Base-by-base conservation (phyloP, 1,140 invertebrate genomes). In the Phthorimaea operculella region DNA sequence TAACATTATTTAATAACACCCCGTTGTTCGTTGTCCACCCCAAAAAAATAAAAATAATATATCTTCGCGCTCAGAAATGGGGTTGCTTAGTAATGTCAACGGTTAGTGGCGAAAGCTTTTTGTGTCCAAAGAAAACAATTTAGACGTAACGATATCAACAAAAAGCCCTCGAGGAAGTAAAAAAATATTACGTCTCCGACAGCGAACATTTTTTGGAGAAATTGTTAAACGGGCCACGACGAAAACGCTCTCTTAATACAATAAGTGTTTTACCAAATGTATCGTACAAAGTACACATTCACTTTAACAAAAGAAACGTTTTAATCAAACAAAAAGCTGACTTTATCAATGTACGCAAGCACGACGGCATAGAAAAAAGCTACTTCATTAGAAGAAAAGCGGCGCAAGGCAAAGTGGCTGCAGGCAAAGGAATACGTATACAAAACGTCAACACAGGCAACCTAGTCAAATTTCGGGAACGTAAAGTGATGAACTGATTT, bases 1-100 rank as follows among this genome's bases (percentile, higher is more conserved):
- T 39, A 39, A 39, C 36, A 39, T 39, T 39, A 39, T 39, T 39
- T 39, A 39, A 39, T 39, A 39, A 39, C 36, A 39, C 36, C 36
- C 36, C 36, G 36, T 39, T 39, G 36, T 12, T 39, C 10, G 10
- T 39, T 39, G 36, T 39, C 36, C 3, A 39, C 36, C 36, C 36
- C 36, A 39, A 39, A 39, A 28, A 39, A 39, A 39, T 39, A 39
- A 39, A 39, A 39, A 39, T 39, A 39, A 39, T 39, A 39, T 39
- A 39, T 39, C 36, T 39, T n/a, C 36, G 36, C 36, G 36, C 36
- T 39, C 36, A 10, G 36, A n/a, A 39, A 39, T 39, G 36, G 36
- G 36, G 36, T 39, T 39, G 36, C 36, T 39, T 39, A 39, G 36
- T 39, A 39, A 39, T 39, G 36, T 39, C 10, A 39, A 39, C 36